Evolutionary conservation across 2,113 vertebrate genomes (phyloP).

Genomic region (Sylvia atricapilla): DNA sequence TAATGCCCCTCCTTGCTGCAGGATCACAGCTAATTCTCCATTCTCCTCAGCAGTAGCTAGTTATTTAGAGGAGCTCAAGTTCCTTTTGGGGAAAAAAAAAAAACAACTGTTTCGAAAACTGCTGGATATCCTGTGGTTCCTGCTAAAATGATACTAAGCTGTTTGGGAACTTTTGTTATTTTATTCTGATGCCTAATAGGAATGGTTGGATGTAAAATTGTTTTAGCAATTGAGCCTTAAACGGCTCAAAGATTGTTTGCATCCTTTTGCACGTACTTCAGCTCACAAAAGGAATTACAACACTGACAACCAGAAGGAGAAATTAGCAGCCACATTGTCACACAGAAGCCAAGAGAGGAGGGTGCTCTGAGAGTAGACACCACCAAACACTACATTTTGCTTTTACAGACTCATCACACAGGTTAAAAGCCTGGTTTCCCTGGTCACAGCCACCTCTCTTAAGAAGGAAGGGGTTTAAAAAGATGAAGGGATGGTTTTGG

Average conservation of each 20-base stretch:
- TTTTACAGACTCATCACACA: not conserved
- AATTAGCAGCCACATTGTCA: not conserved
- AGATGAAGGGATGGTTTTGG: not conserved
- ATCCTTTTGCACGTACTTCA: not conserved
- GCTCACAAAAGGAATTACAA: not conserved
- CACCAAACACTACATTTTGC: not conserved
- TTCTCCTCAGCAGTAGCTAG: not conserved
- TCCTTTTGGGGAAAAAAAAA: not conserved
- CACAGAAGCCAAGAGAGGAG: not conserved
- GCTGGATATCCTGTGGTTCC: not conserved
- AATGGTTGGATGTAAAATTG: constrained; percentile 1
- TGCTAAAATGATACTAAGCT: not conserved
- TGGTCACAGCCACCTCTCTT: not conserved
- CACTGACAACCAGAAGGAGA: not conserved
- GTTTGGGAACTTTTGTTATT: not conserved
- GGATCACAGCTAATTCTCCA: not conserved
- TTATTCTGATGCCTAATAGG: constrained; percentile 17
- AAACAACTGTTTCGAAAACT: not conserved
- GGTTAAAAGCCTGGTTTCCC: not conserved
- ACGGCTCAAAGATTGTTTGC: not conserved
- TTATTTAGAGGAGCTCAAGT: not conserved
- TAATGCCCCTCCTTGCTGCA: not conserved
- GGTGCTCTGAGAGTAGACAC: not conserved
- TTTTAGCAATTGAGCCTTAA: constrained; percentile 12
- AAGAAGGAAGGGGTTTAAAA: not conserved